Percentiles rank a stretch among this genome's conserved stretches.
phyloP scores from a whole-genome alignment of 2,888 invertebrate species.

The Epirrhoe tristata region DNA sequence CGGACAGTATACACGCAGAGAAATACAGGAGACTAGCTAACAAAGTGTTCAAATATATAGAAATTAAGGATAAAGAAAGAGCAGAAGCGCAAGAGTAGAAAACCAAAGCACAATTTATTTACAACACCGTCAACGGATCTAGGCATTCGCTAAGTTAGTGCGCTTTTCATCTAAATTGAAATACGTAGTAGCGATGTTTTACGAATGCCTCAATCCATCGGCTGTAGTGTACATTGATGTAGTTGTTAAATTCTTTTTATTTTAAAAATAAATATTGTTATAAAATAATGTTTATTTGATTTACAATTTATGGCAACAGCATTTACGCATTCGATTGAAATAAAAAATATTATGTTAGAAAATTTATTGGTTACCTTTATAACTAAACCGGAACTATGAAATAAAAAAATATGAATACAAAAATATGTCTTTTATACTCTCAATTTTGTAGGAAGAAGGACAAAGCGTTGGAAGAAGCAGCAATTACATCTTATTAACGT shows the following conservation, averaged over 20 bases:
- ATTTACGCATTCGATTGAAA: slow-evolving; percentile 38
- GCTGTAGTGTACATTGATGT: slow-evolving; percentile 37
- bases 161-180: too few species aligned
- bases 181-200: too few species aligned
- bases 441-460: slow-evolving; percentile 37
- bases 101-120: slow-evolving; percentile 41
- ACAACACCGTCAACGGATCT: not conserved
- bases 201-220: too few species aligned
- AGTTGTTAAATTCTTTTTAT: slow-evolving; percentile 63
- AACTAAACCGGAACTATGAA: slow-evolving; percentile 61
- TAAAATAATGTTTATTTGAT: slow-evolving; percentile 42
- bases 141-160: too few species aligned
- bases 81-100: slow-evolving; percentile 63
- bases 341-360: slow-evolving; percentile 66
- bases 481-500: slow-evolving; percentile 42
- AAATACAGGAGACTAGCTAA: slow-evolving; percentile 77
- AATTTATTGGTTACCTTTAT: slow-evolving; percentile 74
- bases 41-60: slow-evolving; percentile 78
- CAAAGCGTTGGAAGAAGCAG: slow-evolving; percentile 43
- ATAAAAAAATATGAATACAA: slow-evolving; percentile 72
- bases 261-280: slow-evolving; percentile 62
- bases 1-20: slow-evolving; percentile 82
- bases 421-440: slow-evolving; percentile 76
- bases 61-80: slow-evolving; percentile 63
- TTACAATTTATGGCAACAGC: slow-evolving; percentile 16